Evolutionary conservation across 2,888 invertebrate genomes (phyloP), one percentile per base, ranked within the genome.

Genomic region (Clivina fossor): DNA sequence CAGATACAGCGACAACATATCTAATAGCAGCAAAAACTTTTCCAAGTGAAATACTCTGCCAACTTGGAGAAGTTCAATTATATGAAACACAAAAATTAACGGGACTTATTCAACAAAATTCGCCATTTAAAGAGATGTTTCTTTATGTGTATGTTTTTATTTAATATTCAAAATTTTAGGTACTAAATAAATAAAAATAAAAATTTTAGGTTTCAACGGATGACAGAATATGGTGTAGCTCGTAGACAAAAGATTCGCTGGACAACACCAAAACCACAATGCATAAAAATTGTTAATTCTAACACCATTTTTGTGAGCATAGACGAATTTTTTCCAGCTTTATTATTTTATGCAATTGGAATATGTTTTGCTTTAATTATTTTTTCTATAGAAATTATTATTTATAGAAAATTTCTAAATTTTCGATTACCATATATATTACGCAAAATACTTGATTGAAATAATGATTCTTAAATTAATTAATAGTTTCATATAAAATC

Each of bases 1-100:
- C 84, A 3, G 86, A 87, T 68, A 80, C 80, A 0, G 79, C 82
- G 0, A 79, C 79, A 0, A 86, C 83, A 1, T 88, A 87, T 69
- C 81, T 83, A 58, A 80, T 86, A 18, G 85, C 88, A 66, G 76
- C 76, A 46, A 77, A 78, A 18, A 81, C 80, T 0, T 87, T 85
- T 64, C 76, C 74, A 0, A 85, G 86, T 65, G 75, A 79, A 41
- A 80, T 84, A 67, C 80, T 86, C 49, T 88, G 88, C 62, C 86
- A 86, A 58, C 72, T 84, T 1, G 78, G 80, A 1, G 83, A 86
- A 69, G 76, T 86, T 7, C 76, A 77, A 59, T 71, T 85, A 69
- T 82, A 80, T 65, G 79, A 79, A 0, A 78, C 81, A 0, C 82
- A 84, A 65, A 77, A 78, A 35, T 78, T 81, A 70, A 75, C 76